Percentiles rank a stretch among this genome's conserved stretches.
Evolutionary conservation across 2,888 invertebrate genomes (phyloP).

Genomic region (Hedya salicella): DNA sequence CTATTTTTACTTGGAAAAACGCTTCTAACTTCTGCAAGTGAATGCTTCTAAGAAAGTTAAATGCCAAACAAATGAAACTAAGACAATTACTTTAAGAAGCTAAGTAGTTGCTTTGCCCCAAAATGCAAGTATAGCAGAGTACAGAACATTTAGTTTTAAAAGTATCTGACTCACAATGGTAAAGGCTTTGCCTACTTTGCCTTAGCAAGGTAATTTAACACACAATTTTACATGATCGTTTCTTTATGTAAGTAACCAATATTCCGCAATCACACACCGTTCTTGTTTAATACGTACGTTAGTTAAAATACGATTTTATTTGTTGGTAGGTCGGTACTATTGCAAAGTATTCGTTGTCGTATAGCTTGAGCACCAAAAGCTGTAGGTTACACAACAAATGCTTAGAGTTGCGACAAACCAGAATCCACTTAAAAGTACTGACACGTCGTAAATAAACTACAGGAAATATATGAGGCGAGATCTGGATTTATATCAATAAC

Average conservation of each 20-base stretch:
- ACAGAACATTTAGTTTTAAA: neutral
- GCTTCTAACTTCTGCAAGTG: neutral
- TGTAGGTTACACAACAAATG: slow-evolving; percentile 17
- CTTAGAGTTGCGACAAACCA: slow-evolving; percentile 10
- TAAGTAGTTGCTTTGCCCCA: no score
- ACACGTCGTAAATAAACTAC: neutral
- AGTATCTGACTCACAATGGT: no score
- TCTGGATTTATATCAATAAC: neutral
- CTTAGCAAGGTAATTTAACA: no score
- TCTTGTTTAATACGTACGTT: no score
- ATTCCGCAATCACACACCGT: no score
- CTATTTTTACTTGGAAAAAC: neutral
- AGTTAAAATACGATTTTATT: no score
- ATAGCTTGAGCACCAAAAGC: neutral
- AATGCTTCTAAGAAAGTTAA: neutral
- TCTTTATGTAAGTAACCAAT: no score
- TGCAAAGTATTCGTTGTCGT: neutral
- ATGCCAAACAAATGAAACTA: neutral
- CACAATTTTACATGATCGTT: no score
- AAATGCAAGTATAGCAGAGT: neutral
- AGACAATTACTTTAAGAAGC: neutral
- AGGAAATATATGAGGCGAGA: slow-evolving; percentile 2
- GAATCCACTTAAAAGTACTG: slow-evolving; percentile 2
- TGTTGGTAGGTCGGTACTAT: neutral
- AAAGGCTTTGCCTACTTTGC: no score